Base-by-base conservation (phyloP, 2,113 vertebrate species). In the Tricholaema leucomelas region DNA sequence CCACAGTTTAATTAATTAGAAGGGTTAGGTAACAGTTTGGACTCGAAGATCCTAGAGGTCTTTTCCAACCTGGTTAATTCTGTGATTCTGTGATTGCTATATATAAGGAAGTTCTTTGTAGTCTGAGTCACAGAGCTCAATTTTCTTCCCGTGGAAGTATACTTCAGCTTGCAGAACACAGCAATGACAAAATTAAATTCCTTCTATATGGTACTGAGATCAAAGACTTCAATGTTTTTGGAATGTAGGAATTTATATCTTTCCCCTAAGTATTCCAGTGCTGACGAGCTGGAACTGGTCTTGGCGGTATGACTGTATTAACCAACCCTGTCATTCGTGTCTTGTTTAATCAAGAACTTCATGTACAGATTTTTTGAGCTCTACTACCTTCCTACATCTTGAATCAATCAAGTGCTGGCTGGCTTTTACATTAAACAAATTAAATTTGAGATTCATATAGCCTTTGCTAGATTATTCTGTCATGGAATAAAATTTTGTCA, bases 271-370 rank as follows among this genome's bases (percentile, higher is more conserved):
- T 67, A 54, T 69, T 23, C 8, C 36, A 87, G 74, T 46, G 30
- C n/a, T 88, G 69, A 66, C 84, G 65, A 18, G 40, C 85, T 86
- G 58, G 82, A 93, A 82, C 38, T 60, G 46, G 70, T 73, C 36
- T 86, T 81, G 55, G 36, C 81, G 30, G 14, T 83, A 48, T 90
- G 59, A 82, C 50, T 89, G 3, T 91, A 89, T 96, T 95, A 95
- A 91, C 88, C 80, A 94, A 40, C 17, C 36, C 71, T 81, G 19
- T 78, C 74, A 91, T 91, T 94, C 77, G 77, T 90, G 77, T 96
- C 91, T 91, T 94, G 74, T 94, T 96, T 91, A 95, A 95, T 93
- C 77, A 95, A 87, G 67, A 90, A 48, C 24, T 63, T 72, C 50
- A 66, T 74, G 79, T 85, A 81, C 52, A 44, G 31, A 8, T 71